Conservation (phyloP, 2,113 vertebrate genomes). For the Protobothrops flavoviridis region DNA sequence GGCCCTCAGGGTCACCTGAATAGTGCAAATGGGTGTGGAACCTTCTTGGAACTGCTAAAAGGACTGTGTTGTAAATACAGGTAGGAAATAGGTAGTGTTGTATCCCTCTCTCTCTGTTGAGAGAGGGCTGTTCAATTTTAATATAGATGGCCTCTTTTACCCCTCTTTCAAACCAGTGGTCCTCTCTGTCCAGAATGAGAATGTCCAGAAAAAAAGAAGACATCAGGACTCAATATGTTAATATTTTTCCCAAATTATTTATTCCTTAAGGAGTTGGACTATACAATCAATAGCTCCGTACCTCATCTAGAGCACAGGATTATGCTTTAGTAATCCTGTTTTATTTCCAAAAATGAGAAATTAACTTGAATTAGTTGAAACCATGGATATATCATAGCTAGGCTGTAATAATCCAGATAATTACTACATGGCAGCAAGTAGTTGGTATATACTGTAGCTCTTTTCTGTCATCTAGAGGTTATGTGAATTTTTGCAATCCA, state of each 20-base stretch:
- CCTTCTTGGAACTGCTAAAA: not conserved
- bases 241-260: not conserved
- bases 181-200: not conserved
- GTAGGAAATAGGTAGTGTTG: not conserved
- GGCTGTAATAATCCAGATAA: not conserved
- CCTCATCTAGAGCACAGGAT: not conserved
- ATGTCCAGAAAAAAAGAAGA: not conserved
- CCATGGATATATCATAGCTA: not conserved
- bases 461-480: not conserved
- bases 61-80: not conserved
- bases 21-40: not conserved
- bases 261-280: not conserved
- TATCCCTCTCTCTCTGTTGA: not conserved
- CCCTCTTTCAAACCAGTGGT: not conserved
- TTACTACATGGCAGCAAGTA: not conserved
- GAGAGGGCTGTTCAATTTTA: not conserved
- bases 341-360: not conserved
- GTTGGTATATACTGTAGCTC: not conserved
- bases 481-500: not conserved
- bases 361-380: not conserved
- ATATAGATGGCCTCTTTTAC: not conserved
- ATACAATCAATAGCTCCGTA: not conserved
- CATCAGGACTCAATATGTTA: not conserved
- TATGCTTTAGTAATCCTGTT: not conserved
- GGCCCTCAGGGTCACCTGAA: not conserved